A percentile compares a stretch with the other conserved stretches of the same genome.
phyloP scores from a whole-genome alignment of 2,888 invertebrate genomes.

The Apantesis nais region DNA sequence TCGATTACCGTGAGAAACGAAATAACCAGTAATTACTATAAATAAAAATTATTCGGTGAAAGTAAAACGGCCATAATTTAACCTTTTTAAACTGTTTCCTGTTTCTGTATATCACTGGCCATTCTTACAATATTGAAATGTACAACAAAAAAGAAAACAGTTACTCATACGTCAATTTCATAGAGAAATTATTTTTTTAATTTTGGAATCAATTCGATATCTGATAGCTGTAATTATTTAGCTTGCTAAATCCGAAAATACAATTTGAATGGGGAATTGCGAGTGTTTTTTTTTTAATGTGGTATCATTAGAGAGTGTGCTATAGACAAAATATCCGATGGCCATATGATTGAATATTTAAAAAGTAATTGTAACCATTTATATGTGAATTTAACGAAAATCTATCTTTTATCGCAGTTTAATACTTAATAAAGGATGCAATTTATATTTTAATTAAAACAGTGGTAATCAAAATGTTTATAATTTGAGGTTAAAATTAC shows the following conservation, averaged over 20 bases:
- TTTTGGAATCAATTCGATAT: slow-evolving; percentile 10
- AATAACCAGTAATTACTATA: slow-evolving; percentile 36
- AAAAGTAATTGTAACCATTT: not conserved
- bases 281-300: slow-evolving; percentile 8
- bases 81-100: slow-evolving; percentile 34
- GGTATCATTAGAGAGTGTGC: not conserved
- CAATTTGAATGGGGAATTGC: slow-evolving; percentile 1
- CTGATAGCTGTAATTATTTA: slow-evolving; percentile 20
- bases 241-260: slow-evolving; percentile 11
- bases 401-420: not conserved
- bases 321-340: not conserved
- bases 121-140: slow-evolving; percentile 23
- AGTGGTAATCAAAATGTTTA: not conserved
- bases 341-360: not conserved
- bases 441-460: not conserved
- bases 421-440: not conserved
- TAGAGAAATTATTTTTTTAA: slow-evolving; percentile 14
- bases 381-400: not conserved
- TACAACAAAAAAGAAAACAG: slow-evolving; percentile 24
- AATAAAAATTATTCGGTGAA: slow-evolving; percentile 41
- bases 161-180: slow-evolving; percentile 24
- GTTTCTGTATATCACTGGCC: slow-evolving; percentile 23
- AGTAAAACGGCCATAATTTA: slow-evolving; percentile 21
- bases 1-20: slow-evolving; percentile 42
- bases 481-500: not conserved